A percentile compares a stretch with the other conserved stretches of the same genome.
Evolutionary conservation across 2,888 invertebrate species (phyloP).

Genomic region (Diaprepes abbreviatus): DNA sequence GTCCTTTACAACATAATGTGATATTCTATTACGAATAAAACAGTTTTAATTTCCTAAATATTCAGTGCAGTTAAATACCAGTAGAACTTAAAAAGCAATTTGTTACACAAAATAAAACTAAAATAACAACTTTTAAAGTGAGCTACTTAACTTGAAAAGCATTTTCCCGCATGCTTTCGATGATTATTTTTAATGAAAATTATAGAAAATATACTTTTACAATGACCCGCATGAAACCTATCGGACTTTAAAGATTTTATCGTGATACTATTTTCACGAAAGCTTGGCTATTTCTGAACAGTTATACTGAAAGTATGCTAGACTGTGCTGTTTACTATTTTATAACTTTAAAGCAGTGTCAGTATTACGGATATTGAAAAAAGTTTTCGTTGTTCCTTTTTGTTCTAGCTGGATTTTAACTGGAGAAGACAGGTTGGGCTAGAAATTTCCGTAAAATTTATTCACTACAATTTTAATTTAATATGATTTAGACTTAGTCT

Average conservation of each 20-base stretch:
- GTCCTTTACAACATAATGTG: no score
- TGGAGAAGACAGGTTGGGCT: no score
- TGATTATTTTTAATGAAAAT: constrained; percentile 12
- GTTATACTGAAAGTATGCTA: not conserved
- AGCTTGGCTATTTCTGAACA: not conserved
- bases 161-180: not conserved
- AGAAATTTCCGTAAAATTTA: no score
- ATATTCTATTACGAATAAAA: no score
- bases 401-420: no score
- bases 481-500: no score
- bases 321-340: not conserved
- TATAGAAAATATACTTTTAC: constrained; percentile 6
- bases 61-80: not conserved
- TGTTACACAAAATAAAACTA: constrained; percentile 1
- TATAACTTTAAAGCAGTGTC: no score
- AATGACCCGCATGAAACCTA: constrained; percentile 11
- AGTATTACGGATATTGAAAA: no score
- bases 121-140: not conserved
- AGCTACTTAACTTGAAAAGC: constrained; percentile 1
- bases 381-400: no score
- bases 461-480: no score
- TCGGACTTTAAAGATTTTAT: constrained; percentile 7
- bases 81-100: not conserved
- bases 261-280: constrained; percentile 14
- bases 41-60: not conserved